Evolutionary conservation across 2,797 vertebrate genomes (phyloP).

Genomic region (Harpagifer antarcticus): DNA sequence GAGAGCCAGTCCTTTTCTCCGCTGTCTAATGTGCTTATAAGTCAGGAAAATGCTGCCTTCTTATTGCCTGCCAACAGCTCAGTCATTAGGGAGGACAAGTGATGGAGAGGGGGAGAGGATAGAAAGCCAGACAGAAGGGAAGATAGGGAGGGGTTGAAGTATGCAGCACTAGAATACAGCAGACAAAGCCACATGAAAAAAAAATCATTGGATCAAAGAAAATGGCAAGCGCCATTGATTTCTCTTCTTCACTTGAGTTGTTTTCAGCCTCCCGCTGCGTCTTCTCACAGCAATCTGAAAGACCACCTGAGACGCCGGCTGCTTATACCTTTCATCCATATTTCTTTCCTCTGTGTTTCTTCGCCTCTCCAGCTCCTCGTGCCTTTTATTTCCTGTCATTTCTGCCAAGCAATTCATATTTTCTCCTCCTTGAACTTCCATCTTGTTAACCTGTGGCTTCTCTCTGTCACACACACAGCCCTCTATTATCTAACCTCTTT

Average conservation of each 20-base stretch:
- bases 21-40: slow-evolving; percentile 57
- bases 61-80: slow-evolving; percentile 63
- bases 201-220: slow-evolving; percentile 50
- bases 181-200: slow-evolving; percentile 31
- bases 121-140: slow-evolving; percentile 21
- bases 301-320: slow-evolving; percentile 70
- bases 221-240: slow-evolving; percentile 63
- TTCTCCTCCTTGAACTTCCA: slow-evolving; percentile 26
- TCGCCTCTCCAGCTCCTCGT: neutral
- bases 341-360: slow-evolving; percentile 26
- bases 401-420: slow-evolving; percentile 4
- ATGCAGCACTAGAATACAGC: slow-evolving; percentile 37
- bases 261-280: slow-evolving; percentile 63
- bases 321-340: slow-evolving; percentile 33
- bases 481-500: neutral
- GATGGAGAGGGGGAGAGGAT: slow-evolving; percentile 8
- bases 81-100: slow-evolving; percentile 62
- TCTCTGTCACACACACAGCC: slow-evolving; percentile 6
- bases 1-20: slow-evolving; percentile 17
- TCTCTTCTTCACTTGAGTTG: slow-evolving; percentile 50
- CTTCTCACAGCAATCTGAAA: slow-evolving; percentile 74
- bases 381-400: slow-evolving; percentile 26
- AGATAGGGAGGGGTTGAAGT: slow-evolving; percentile 27
- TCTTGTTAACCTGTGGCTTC: slow-evolving; percentile 5
- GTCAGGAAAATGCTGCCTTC: slow-evolving; percentile 57